phyloP scores from a whole-genome alignment of 2,113 vertebrate genomes.

The Varanus komodoensis region DNA sequence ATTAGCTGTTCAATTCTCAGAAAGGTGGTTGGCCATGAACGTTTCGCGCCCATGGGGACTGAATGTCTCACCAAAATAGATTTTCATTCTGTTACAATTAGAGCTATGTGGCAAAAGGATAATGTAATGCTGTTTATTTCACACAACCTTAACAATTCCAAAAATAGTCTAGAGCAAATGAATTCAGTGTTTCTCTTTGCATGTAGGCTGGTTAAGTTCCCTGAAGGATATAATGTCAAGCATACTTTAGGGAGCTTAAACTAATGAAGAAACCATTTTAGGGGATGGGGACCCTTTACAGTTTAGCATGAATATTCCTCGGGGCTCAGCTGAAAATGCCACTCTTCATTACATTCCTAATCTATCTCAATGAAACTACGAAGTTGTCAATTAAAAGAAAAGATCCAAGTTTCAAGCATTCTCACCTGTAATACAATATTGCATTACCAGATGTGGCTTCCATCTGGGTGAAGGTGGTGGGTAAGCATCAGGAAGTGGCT shows the following conservation, averaged over 20 bases:
- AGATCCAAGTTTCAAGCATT: not conserved
- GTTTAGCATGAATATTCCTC: not conserved
- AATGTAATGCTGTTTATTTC: conserved; percentile 40
- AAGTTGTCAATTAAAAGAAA: conserved; percentile 2
- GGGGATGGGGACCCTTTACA: not conserved
- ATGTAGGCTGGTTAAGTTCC: conserved; percentile 9
- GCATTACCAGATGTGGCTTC: not conserved
- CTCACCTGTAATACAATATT: not conserved
- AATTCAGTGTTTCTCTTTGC: conserved; percentile 13
- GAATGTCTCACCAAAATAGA: conserved; percentile 47
- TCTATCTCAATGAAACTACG: not conserved
- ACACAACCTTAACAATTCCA: conserved; percentile 38
- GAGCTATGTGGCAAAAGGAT: conserved; percentile 23
- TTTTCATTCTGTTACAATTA: conserved; percentile 44
- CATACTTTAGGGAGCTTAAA: conserved; percentile 21
- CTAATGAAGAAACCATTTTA: not conserved
- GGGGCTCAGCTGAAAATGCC: not conserved
- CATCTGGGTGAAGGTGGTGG: not conserved
- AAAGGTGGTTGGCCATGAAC: conserved; percentile 43
- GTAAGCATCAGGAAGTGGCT: not conserved
- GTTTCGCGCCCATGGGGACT: conserved; percentile 29
- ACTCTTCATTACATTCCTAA: not conserved
- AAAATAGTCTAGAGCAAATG: conserved; percentile 40
- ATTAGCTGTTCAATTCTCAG: conserved; percentile 31
- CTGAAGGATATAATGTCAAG: not conserved